Conservation (phyloP, 1,140 invertebrate genomes). For the Caligus rogercresseyi region DNA sequence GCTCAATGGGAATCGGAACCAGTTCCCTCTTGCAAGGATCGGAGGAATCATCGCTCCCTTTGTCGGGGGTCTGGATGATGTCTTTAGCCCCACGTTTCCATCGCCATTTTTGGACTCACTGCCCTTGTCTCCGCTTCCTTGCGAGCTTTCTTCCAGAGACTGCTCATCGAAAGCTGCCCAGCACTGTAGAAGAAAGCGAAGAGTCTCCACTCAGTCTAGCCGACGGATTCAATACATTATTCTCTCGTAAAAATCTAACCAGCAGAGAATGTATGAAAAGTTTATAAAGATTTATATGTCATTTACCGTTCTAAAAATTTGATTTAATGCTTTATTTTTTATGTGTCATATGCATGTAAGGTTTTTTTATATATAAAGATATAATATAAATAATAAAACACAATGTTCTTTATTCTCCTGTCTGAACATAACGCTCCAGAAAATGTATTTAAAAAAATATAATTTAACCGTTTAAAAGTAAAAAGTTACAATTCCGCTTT, state of each 20-base stretch:
- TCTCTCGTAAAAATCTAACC: not conserved
- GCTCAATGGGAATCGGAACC: not conserved
- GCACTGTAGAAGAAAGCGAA: constrained; percentile 9
- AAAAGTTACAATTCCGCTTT: too few species aligned
- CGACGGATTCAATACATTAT: not conserved
- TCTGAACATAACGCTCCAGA: too few species aligned
- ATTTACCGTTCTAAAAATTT: too few species aligned
- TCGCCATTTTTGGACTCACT: constrained; percentile 9
- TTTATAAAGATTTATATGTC: too few species aligned
- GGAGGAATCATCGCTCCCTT: constrained; percentile 3
- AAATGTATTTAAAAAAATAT: too few species aligned
- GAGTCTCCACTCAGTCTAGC: not conserved
- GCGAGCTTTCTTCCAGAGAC: constrained; percentile 1
- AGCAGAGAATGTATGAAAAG: too few species aligned
- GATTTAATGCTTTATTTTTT: too few species aligned
- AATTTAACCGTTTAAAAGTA: too few species aligned
- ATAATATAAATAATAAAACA: too few species aligned
- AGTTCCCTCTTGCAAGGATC: not conserved
- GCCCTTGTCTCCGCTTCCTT: not conserved
- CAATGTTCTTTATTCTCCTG: too few species aligned
- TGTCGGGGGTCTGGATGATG: constrained; percentile 1
- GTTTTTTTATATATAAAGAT: too few species aligned
- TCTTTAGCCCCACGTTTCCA: constrained; percentile 7
- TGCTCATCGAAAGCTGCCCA: not conserved
- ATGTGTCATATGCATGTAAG: too few species aligned